A percentile compares a stretch with the other conserved stretches of the same genome.
These are phyloP conservation scores for Lanistes nyassanus DNA, from an alignment of 1,140 invertebrate species.

Conservation along the genomic window DNA sequence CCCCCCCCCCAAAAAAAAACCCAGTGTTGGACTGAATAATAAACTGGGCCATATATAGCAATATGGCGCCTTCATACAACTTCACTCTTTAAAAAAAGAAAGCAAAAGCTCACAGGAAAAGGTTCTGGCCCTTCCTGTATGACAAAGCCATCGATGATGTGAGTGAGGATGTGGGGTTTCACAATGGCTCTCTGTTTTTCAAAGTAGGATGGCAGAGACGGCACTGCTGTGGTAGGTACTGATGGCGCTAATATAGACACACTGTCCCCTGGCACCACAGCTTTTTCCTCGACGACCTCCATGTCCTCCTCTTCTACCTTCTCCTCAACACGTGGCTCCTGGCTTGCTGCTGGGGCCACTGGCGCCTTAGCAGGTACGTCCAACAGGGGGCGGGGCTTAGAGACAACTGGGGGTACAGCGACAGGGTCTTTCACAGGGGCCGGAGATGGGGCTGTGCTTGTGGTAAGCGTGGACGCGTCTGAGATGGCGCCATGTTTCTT, in stretches of 20 bases:
- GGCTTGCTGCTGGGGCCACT: conserved; percentile 8
- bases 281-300: conserved; percentile 30
- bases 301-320: conserved; percentile 20
- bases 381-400: background rate
- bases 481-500: conserved; percentile 32
- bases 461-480: background rate
- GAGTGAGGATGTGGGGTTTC: conserved; percentile 94
- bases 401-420: background rate
- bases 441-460: conserved; percentile 14
- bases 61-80: background rate
- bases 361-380: conserved; percentile 15
- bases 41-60: background rate
- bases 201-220: conserved; percentile 36
- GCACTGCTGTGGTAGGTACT: background rate
- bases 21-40: background rate
- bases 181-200: conserved; percentile 76
- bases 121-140: conserved; percentile 86
- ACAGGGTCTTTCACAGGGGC: background rate
- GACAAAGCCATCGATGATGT: conserved; percentile 96
- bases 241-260: background rate
- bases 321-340: conserved; percentile 15
- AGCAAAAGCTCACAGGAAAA: conserved; percentile 79
- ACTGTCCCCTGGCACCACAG: conserved; percentile 1
- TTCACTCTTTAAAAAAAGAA: too few relatives aligned
- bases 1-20: background rate